phyloP scores from a whole-genome alignment of 2,797 vertebrate species.

The Melanotaenia nigrans region DNA sequence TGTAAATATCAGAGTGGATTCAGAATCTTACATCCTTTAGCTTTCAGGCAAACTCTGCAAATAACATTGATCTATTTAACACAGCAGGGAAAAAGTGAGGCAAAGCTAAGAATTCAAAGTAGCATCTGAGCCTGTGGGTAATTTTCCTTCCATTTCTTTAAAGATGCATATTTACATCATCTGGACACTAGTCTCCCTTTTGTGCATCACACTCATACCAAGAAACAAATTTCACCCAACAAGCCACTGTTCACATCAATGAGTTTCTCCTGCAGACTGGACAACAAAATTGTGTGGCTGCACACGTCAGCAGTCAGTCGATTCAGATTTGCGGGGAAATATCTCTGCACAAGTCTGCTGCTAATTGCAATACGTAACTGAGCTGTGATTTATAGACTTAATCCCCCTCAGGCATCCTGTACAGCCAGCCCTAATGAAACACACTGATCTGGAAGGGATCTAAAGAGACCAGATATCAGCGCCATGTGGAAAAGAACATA shows the following conservation, averaged over 20 bases:
- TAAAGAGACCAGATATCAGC: constrained; percentile 57
- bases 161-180: not conserved
- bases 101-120: not conserved
- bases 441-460: constrained; percentile 70
- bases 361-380: constrained; percentile 70
- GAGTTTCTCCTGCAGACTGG: constrained; percentile 17
- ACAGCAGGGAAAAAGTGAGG: not conserved
- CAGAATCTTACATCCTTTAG: not conserved
- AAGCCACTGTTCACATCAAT: constrained; percentile 19
- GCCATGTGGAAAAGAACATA: constrained; percentile 73
- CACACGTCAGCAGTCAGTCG: constrained; percentile 49
- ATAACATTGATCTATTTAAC: constrained; percentile 3
- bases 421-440: constrained; percentile 74
- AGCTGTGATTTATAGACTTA: constrained; percentile 73
- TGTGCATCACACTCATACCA: not conserved
- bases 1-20: not conserved
- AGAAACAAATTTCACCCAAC: not conserved
- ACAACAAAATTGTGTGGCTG: constrained; percentile 33
- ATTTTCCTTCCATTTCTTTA: constrained; percentile 6
- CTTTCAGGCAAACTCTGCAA: not conserved
- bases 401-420: constrained; percentile 60
- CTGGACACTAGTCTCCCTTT: not conserved
- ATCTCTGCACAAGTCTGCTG: constrained; percentile 45
- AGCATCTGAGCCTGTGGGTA: not conserved
- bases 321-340: constrained; percentile 56